Evolutionary conservation across 2,113 vertebrate genomes (phyloP), one percentile per base, ranked within the genome.

Genomic region (Malaclemys terrapin): DNA sequence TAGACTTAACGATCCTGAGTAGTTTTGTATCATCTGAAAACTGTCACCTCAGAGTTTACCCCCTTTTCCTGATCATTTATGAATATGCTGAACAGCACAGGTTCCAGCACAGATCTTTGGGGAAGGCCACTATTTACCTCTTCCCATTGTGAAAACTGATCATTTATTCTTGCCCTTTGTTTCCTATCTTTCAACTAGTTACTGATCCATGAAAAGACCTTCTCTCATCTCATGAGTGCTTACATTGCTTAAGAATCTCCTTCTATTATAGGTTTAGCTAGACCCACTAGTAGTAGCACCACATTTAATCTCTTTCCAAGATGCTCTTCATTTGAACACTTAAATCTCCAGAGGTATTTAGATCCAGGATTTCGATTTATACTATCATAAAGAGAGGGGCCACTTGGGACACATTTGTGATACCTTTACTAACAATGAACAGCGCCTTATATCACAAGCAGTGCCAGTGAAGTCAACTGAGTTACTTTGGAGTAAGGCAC

Each of bases 391-490:
- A 72, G n/a, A 13, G 91, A 93, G 3, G 10, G 89, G 79, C 17
- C 45, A 45, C 62, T 95, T 69, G 80, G 45, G 13, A 85, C 25
- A 49, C 6, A 13, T 19, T 80, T 62, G 52, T 25, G 90, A 47
- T 9, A 91, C 6, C 3, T 53, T 52, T 4, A 49, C 1, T 84
- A 86, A 89, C 75, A 45, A 45, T 25, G 85, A 62, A 94, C 80
- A 49, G 29, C 17, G 89, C 93, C 93, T 94, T 95, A 78, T 79
- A 93, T 5, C 19, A 57, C 25, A 80, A 22, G 82, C 79, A 59
- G 57, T 27, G 57, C 25, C 57, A 59, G 25, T 59, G 57, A 59
- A 59, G 57, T 27, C 27, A 72, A 38, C 72, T 49, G 88, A 90
- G 82, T 80, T 86, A 69, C 11, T 22, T 86, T 45, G 56, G 62